A percentile compares a stretch with the other conserved stretches of the same genome.
These are phyloP conservation scores for Hypanus sabinus DNA, from an alignment of 2,113 vertebrate species.

Conservation along the genomic window DNA sequence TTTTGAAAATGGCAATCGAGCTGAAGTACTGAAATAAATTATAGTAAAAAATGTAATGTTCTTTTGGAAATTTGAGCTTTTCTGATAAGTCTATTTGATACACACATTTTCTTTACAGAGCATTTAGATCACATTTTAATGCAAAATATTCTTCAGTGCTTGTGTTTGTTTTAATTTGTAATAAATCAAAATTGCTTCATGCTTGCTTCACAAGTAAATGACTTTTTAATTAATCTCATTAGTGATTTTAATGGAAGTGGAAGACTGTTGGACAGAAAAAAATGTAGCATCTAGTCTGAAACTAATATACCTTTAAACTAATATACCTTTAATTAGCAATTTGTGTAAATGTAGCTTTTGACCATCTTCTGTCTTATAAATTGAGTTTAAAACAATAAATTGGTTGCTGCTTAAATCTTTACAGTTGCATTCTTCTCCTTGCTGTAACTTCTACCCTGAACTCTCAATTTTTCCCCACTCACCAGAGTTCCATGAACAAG, in stretches of 20 bases:
- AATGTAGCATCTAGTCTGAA: neutral
- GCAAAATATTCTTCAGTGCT: neutral
- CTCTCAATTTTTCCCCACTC: neutral
- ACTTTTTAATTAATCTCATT: slow-evolving; percentile 12
- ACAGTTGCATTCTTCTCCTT: neutral
- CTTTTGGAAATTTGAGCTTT: neutral
- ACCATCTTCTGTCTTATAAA: neutral
- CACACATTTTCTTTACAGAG: neutral
- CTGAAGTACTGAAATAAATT: neutral
- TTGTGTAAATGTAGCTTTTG: neutral
- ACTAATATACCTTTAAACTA: neutral
- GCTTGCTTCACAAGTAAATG: neutral
- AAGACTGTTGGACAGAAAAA: neutral
- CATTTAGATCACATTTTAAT: neutral
- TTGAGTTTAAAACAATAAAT: neutral
- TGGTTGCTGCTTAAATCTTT: neutral
- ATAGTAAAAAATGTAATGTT: neutral
- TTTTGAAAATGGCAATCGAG: neutral
- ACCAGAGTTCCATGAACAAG: no score
- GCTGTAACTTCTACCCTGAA: no score
- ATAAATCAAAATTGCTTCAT: neutral
- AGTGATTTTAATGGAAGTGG: neutral
- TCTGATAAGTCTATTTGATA: neutral
- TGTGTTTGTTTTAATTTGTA: neutral
- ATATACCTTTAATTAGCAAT: neutral